phyloP scores from a whole-genome alignment of 2,797 vertebrate genomes.

The Percopsis omiscomaycus region DNA sequence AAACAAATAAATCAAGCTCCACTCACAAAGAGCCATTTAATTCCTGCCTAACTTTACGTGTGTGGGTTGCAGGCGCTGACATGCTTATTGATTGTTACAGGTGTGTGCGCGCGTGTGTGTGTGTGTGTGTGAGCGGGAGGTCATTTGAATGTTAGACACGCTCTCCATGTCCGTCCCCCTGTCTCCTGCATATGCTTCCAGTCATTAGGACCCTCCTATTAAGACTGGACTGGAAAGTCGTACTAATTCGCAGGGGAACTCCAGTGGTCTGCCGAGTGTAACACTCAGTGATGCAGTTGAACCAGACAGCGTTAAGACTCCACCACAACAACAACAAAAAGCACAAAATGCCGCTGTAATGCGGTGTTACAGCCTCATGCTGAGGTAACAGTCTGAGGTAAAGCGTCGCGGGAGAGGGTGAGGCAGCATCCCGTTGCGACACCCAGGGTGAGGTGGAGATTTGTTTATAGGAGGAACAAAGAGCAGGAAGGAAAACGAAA shows the following conservation, averaged over 20 bases:
- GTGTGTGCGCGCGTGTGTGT: constrained; percentile 6
- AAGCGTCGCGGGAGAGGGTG: constrained; percentile 54
- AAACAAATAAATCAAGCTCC: constrained; percentile 45
- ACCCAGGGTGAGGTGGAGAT: constrained; percentile 58
- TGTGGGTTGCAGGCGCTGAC: constrained; percentile 32
- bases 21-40: constrained; percentile 38
- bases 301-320: background rate
- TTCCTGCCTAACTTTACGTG: constrained; percentile 48
- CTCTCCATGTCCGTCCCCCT: constrained; percentile 17
- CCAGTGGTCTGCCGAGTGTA: background rate
- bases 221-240: constrained; percentile 17
- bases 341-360: constrained; percentile 36
- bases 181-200: constrained; percentile 25
- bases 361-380: constrained; percentile 38
- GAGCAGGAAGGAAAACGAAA: constrained; percentile 71
- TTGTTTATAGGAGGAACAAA: constrained; percentile 67
- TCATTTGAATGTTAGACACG: background rate
- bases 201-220: constrained; percentile 42
- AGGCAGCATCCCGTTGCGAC: constrained; percentile 60
- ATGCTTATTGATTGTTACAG: constrained; percentile 24
- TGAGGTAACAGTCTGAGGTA: constrained; percentile 44
- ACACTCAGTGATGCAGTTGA: constrained; percentile 3
- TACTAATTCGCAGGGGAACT: constrained; percentile 32
- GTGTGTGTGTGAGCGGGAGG: constrained; percentile 16
- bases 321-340: constrained; percentile 38